Evolutionary conservation across 2,797 vertebrate species (phyloP).

Genomic region (Glyptemys insculpta): DNA sequence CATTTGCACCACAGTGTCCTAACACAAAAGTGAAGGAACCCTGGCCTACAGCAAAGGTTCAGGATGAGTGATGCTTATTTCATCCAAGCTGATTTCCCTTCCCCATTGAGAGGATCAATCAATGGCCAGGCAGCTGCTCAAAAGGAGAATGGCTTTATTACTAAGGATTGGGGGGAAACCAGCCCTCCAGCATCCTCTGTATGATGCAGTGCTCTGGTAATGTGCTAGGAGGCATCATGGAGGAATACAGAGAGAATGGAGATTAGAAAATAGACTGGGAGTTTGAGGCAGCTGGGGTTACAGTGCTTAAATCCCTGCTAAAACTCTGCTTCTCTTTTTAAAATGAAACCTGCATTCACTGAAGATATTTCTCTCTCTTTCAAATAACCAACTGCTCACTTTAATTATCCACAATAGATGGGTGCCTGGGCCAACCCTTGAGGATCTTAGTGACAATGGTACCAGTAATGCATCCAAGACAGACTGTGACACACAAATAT

Average conservation of each 20-base stretch:
- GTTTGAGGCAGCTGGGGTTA: neutral
- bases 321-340: neutral
- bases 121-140: neutral
- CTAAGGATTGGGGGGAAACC: neutral
- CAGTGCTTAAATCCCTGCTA: neutral
- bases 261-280: neutral
- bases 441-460: neutral
- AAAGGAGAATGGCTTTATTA: neutral
- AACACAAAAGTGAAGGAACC: neutral
- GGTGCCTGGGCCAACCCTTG: neutral
- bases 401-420: neutral
- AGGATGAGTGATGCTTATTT: neutral
- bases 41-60: accelerated
- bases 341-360: neutral
- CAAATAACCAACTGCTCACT: neutral
- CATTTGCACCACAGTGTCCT: neutral
- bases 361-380: neutral
- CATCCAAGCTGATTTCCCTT: neutral
- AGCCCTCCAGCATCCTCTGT: neutral
- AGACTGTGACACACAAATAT: neutral
- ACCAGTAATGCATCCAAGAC: neutral
- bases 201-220: neutral
- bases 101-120: neutral
- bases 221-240: neutral
- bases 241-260: neutral